Conservation (phyloP, 1,140 invertebrate genomes). For the Heliconius hermathena region DNA sequence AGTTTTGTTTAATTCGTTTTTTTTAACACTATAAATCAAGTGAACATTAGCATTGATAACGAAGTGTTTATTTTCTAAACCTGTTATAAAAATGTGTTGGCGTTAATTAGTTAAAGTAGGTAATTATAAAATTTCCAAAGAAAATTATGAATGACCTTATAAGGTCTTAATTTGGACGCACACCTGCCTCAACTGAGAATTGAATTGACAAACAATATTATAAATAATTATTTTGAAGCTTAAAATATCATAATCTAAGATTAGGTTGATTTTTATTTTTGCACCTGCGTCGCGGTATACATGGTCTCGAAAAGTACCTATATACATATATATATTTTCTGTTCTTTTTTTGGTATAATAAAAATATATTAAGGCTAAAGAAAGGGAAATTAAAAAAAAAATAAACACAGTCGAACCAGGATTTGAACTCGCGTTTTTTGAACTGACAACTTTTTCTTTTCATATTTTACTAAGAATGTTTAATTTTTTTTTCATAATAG, state of each 20-base stretch:
- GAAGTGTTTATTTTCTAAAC: constrained; percentile 34
- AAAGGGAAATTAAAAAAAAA: too few species aligned
- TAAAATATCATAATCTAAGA: neutral
- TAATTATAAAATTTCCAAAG: constrained; percentile 32
- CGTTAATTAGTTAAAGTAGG: constrained; percentile 29
- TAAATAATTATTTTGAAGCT: neutral
- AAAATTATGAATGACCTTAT: constrained; percentile 17
- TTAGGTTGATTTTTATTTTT: neutral
- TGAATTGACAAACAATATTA: constrained; percentile 20
- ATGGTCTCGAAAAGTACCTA: too few species aligned
- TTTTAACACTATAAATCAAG: constrained; percentile 16
- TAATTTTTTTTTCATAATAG: too few species aligned
- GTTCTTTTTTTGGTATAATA: neutral
- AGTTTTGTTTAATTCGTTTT: neutral
- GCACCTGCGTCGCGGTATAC: neutral
- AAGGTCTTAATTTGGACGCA: constrained; percentile 16
- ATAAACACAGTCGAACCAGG: too few species aligned
- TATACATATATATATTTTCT: too few species aligned
- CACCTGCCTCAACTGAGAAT: constrained; percentile 32
- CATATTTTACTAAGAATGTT: too few species aligned
- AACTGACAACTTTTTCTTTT: too few species aligned
- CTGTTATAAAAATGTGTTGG: constrained; percentile 30
- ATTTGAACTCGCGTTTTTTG: too few species aligned
- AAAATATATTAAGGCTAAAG: too few species aligned
- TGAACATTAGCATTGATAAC: constrained; percentile 31